These are phyloP conservation scores for Drosophila mimica DNA, from an alignment of 2,888 invertebrate species.

Conservation along the genomic window DNA sequence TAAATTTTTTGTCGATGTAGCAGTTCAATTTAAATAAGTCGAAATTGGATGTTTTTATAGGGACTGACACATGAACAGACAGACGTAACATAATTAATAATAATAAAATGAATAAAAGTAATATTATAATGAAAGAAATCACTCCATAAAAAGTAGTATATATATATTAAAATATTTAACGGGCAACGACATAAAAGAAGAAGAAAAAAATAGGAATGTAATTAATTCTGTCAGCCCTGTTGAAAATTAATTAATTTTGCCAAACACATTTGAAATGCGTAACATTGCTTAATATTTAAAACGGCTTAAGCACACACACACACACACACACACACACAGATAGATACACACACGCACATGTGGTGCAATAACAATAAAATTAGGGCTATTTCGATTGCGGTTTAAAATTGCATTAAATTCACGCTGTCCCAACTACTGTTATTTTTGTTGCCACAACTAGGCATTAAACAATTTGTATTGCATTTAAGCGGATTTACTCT, in stretches of 20 bases:
- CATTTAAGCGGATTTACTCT: conserved; percentile 56
- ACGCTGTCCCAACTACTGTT: conserved; percentile 16
- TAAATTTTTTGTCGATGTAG: too few relatives aligned
- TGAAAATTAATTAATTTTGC: conserved; percentile 66
- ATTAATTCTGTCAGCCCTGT: conserved; percentile 61
- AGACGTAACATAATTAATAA: too few relatives aligned
- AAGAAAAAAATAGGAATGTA: conserved; percentile 22
- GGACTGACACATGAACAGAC: too few relatives aligned
- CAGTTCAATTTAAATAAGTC: too few relatives aligned
- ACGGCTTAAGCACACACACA: conserved; percentile 4
- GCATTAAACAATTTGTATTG: conserved; percentile 53
- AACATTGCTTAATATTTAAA: conserved; percentile 30
- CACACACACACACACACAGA: too few relatives aligned
- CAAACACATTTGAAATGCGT: conserved; percentile 52
- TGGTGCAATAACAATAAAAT: conserved; percentile 43
- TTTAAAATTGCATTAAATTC: conserved; percentile 64
- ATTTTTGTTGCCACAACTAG: conserved; percentile 20
- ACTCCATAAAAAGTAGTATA: conserved; percentile 13
- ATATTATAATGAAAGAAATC: conserved; percentile 31
- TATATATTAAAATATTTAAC: conserved; percentile 37
- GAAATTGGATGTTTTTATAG: too few relatives aligned
- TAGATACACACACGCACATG: neutral
- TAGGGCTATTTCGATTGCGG: conserved; percentile 61
- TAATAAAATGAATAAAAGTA: too few relatives aligned
- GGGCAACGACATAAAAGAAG: neutral